Evolutionary conservation across 2,113 vertebrate genomes (phyloP).

Genomic region (Anoplopoma fimbria): DNA sequence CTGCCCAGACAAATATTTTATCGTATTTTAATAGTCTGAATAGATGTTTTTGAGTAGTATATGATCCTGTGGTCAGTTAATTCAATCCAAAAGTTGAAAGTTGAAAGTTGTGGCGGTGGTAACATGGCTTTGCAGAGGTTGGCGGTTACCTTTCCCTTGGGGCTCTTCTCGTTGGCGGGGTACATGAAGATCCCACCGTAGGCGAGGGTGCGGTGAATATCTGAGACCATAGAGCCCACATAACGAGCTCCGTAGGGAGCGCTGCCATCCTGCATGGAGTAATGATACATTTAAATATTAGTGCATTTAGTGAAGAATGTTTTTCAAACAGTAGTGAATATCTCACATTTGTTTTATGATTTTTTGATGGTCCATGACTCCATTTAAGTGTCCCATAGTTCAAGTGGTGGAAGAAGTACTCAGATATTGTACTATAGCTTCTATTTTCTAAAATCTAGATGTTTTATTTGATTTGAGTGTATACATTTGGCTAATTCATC

Average conservation of each 20-base stretch:
- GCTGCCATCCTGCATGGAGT: slow-evolving; percentile 86
- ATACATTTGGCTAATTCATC: too few relatives aligned
- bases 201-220: slow-evolving; percentile 94
- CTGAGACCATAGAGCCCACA: slow-evolving; percentile 98
- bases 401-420: background rate
- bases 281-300: background rate
- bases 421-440: too few relatives aligned
- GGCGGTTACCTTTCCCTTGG: slow-evolving; percentile 93
- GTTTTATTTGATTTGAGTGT: background rate
- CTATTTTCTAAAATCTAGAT: background rate
- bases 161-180: slow-evolving; percentile 95
- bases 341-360: background rate
- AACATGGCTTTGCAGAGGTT: background rate
- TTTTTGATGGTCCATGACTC: background rate
- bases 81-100: background rate
- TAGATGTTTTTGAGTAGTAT: background rate
- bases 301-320: background rate
- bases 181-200: slow-evolving; percentile 99
- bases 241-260: slow-evolving; percentile 93
- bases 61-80: background rate
- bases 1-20: background rate
- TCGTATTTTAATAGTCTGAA: background rate
- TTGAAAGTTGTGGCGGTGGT: background rate
- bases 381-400: background rate
- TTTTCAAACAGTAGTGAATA: background rate